phyloP scores from a whole-genome alignment of 2,888 invertebrate genomes.

The Lissocephala sabroskyi region DNA sequence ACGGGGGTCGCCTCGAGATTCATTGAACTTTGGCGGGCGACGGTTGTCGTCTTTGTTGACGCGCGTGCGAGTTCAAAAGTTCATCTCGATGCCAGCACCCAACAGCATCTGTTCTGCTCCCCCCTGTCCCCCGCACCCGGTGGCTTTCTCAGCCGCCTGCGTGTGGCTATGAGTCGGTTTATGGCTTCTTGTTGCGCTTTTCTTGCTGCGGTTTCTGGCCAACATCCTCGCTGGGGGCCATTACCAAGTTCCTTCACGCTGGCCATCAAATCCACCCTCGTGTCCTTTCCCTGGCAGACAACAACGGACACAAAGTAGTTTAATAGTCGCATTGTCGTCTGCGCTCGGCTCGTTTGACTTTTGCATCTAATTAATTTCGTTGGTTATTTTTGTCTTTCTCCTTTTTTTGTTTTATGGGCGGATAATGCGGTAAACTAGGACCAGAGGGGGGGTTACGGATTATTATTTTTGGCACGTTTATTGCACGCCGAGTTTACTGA shows the following conservation, averaged over 20 bases:
- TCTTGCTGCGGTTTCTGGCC: slow-evolving; percentile 42
- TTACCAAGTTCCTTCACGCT: slow-evolving; percentile 56
- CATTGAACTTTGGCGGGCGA: slow-evolving; percentile 44
- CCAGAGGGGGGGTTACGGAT: slow-evolving; percentile 18
- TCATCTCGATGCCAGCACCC: slow-evolving; percentile 28
- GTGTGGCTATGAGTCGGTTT: slow-evolving; percentile 5
- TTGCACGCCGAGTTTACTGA: too few relatives aligned
- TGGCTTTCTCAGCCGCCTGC: too few relatives aligned
- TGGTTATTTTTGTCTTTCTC: slow-evolving; percentile 10
- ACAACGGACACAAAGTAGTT: slow-evolving; percentile 30
- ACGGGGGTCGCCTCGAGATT: slow-evolving; percentile 21
- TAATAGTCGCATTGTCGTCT: slow-evolving; percentile 37
- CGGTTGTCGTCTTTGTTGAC: slow-evolving; percentile 2
- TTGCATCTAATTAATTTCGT: slow-evolving; percentile 7
- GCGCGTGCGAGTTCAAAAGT: slow-evolving; percentile 51
- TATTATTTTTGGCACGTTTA: slow-evolving; percentile 17
- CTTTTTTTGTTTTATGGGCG: slow-evolving; percentile 20
- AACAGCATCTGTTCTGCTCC: slow-evolving; percentile 38
- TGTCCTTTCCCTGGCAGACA: too few relatives aligned
- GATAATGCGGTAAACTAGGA: too few relatives aligned
- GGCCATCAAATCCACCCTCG: slow-evolving; percentile 53
- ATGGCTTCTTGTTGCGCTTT: slow-evolving; percentile 54
- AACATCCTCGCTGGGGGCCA: slow-evolving; percentile 10
- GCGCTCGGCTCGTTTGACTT: slow-evolving; percentile 10
- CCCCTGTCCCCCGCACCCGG: slow-evolving; percentile 8